Evolutionary conservation across 2,113 vertebrate genomes (phyloP).

Genomic region (Seriola aureovittata): DNA sequence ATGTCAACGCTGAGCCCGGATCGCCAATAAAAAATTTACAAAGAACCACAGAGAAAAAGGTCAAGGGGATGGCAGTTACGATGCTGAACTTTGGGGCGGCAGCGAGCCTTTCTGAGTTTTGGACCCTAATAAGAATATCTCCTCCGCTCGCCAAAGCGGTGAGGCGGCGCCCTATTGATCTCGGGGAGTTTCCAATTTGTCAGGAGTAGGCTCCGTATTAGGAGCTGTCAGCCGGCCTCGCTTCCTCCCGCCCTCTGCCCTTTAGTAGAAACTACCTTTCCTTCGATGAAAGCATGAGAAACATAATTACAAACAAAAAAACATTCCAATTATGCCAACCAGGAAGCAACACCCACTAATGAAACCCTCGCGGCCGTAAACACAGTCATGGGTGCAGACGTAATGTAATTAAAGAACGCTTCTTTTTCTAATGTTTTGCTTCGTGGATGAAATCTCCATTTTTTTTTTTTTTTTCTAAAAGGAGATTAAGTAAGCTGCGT

Average conservation of each 20-base stretch:
- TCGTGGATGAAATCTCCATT: background rate
- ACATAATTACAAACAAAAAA: conserved; percentile 65
- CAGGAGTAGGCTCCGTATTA: conserved; percentile 70
- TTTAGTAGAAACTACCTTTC: conserved; percentile 58
- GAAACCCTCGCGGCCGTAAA: conserved; percentile 22
- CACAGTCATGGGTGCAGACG: conserved; percentile 2
- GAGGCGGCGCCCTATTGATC: conserved; percentile 75
- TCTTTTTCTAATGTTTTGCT: background rate
- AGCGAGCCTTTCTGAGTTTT: conserved; percentile 39
- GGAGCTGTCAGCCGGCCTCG: conserved; percentile 69
- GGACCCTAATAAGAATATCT: conserved; percentile 77
- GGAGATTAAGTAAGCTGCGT: too few relatives aligned
- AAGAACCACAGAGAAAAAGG: conserved; percentile 66
- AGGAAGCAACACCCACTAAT: conserved; percentile 39
- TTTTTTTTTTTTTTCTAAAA: background rate
- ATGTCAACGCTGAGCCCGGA: conserved; percentile 48
- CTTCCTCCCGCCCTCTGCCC: conserved; percentile 67
- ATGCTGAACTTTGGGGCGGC: conserved; percentile 77
- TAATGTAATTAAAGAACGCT: conserved; percentile 40
- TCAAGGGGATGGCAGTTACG: conserved; percentile 72
- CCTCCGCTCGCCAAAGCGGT: conserved; percentile 41
- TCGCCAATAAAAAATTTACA: conserved; percentile 60
- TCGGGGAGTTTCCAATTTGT: conserved; percentile 79
- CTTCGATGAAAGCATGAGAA: conserved; percentile 58
- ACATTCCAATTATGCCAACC: conserved; percentile 30